phyloP scores from a whole-genome alignment of 2,113 vertebrate genomes.

The Anas platyrhynchos region DNA sequence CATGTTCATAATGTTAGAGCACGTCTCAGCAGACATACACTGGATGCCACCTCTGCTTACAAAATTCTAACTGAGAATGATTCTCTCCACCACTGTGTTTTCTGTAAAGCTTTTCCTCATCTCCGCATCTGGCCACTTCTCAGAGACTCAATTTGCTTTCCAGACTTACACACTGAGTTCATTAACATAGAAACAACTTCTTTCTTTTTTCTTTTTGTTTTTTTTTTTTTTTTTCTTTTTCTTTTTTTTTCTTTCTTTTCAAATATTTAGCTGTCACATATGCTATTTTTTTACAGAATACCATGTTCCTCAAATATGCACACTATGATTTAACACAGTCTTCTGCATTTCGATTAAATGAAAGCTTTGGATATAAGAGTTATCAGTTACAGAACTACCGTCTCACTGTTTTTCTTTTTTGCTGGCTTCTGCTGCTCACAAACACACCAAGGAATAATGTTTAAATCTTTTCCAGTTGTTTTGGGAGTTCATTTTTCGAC shows the following conservation, averaged over 20 bases:
- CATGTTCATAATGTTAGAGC: background rate
- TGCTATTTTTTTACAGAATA: background rate
- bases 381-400: background rate
- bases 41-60: background rate
- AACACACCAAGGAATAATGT: background rate
- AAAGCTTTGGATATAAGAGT: background rate
- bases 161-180: background rate
- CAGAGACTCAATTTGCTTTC: background rate
- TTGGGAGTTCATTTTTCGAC: constrained; percentile 12
- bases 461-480: constrained; percentile 40
- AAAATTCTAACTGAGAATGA: constrained; percentile 27
- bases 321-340: background rate
- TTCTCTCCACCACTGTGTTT: background rate
- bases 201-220: background rate
- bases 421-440: constrained; percentile 15
- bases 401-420: constrained; percentile 3
- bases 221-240: background rate
- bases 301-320: background rate
- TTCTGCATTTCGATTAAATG: background rate
- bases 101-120: constrained; percentile 5
- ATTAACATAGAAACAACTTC: background rate
- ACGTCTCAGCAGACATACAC: constrained; percentile 12
- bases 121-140: background rate
- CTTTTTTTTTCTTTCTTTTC: background rate
- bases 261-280: background rate